phyloP scores from a whole-genome alignment of 2,113 vertebrate genomes.

The Anser brachyrhynchus region DNA sequence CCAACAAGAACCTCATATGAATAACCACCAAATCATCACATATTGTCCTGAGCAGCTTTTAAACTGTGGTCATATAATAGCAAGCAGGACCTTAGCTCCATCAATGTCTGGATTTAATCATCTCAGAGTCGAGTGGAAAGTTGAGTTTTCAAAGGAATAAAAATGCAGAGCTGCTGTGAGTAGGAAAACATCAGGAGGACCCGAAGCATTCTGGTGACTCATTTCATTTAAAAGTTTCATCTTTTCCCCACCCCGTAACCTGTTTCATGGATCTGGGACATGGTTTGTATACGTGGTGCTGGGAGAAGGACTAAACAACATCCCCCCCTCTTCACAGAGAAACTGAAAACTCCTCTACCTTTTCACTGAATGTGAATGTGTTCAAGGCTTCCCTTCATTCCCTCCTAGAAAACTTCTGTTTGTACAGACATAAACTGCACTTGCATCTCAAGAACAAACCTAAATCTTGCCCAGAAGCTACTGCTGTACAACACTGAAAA shows the following conservation, averaged over 20 bases:
- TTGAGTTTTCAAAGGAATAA: background rate
- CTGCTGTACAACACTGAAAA: background rate
- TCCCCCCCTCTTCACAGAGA: background rate
- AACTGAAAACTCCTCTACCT: background rate
- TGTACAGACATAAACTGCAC: background rate
- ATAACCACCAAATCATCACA: background rate
- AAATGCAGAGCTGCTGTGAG: background rate
- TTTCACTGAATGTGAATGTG: background rate
- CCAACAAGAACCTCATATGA: background rate
- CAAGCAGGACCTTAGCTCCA: background rate
- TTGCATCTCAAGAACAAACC: background rate
- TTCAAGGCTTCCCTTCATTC: background rate
- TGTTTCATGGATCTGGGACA: background rate
- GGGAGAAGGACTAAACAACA: background rate
- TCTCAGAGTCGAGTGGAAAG: background rate
- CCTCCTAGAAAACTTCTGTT: background rate
- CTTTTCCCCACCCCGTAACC: background rate
- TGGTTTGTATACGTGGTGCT: background rate
- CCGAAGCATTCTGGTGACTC: background rate
- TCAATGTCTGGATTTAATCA: background rate
- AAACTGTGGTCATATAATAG: background rate
- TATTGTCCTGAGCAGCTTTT: background rate
- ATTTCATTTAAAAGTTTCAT: background rate
- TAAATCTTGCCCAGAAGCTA: background rate
- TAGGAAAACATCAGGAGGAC: conserved; percentile 8